Evolutionary conservation across 1,140 invertebrate genomes (phyloP).

Genomic region (Asbolus verrucosus): DNA sequence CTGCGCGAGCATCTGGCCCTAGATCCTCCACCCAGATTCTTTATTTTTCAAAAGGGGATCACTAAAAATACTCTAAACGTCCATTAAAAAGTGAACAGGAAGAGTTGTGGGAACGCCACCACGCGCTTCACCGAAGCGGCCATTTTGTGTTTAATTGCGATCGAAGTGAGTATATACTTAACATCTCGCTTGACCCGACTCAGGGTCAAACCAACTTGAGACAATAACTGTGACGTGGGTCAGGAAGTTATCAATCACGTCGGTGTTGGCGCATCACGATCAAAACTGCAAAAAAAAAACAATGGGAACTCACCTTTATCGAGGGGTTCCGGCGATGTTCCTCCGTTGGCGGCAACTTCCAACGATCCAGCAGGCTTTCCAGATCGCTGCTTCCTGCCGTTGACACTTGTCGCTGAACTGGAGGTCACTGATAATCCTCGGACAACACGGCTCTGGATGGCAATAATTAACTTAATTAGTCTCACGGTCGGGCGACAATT

Average conservation of each 20-base stretch:
- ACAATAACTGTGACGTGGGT: conserved; percentile 41
- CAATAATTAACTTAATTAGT: conserved; percentile 41
- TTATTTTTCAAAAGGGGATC: conserved; percentile 21
- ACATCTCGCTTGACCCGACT: conserved; percentile 27
- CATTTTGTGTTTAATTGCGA: conserved; percentile 36
- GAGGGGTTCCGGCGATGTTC: conserved; percentile 42
- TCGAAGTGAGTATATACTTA: conserved; percentile 22
- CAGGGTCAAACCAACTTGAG: conserved; percentile 39
- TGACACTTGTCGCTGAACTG: conserved; percentile 19
- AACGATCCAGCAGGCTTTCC: conserved; percentile 23
- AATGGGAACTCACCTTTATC: conserved; percentile 35
- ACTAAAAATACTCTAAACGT: conserved; percentile 22
- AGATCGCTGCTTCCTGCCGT: conserved; percentile 41
- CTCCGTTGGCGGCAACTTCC: conserved; percentile 11
- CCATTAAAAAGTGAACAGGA: conserved; percentile 18
- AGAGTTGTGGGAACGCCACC: conserved; percentile 26
- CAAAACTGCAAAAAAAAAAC: conserved; percentile 18
- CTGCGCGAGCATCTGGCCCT: conserved; percentile 42
- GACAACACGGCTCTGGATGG: conserved; percentile 29
- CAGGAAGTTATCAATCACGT: conserved; percentile 44
- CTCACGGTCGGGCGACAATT: neutral
- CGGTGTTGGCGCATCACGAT: neutral
- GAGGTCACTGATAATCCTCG: conserved; percentile 45
- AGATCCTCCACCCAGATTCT: conserved; percentile 23
- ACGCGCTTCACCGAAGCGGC: conserved; percentile 24